Percentiles rank a stretch among this genome's conserved stretches.
These are phyloP conservation scores for Mus spretus DNA, from an alignment of 2,797 vertebrate species.

Conservation along the genomic window DNA sequence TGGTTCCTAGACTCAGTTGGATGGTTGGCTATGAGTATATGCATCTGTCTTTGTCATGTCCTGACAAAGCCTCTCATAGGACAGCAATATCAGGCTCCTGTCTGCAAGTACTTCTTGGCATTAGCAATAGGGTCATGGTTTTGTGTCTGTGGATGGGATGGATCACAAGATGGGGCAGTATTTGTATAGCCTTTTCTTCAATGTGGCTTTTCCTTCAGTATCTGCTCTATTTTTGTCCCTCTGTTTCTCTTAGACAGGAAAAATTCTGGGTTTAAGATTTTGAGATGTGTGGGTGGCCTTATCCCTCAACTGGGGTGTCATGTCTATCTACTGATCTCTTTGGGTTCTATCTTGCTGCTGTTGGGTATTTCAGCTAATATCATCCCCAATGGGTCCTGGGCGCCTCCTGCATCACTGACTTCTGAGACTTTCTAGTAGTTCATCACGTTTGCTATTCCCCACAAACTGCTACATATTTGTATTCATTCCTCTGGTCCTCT, in stretches of 20 bases:
- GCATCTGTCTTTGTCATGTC: not conserved
- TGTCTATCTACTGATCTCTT: not conserved
- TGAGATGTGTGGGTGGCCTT: not conserved
- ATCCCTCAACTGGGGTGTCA: not conserved
- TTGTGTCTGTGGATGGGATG: not conserved
- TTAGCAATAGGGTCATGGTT: not conserved
- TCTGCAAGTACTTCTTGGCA: not conserved
- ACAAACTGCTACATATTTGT: not conserved
- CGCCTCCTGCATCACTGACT: not conserved
- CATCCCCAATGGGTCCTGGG: not conserved
- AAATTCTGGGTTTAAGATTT: not conserved
- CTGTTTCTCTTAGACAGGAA: not conserved
- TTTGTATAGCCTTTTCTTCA: not conserved
- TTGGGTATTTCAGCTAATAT: not conserved
- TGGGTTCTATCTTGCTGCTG: not conserved
- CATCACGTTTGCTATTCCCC: not conserved
- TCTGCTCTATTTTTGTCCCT: not conserved
- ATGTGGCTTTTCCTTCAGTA: not conserved
- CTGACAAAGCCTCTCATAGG: not conserved
- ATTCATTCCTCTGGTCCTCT: not conserved
- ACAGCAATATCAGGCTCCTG: not conserved
- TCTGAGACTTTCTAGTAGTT: not conserved
- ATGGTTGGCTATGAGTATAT: too few relatives aligned
- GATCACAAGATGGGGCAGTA: not conserved
- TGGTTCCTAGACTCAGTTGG: too few relatives aligned